phyloP scores from a whole-genome alignment of 2,797 vertebrate species.

The Halcyon chelicuti region DNA sequence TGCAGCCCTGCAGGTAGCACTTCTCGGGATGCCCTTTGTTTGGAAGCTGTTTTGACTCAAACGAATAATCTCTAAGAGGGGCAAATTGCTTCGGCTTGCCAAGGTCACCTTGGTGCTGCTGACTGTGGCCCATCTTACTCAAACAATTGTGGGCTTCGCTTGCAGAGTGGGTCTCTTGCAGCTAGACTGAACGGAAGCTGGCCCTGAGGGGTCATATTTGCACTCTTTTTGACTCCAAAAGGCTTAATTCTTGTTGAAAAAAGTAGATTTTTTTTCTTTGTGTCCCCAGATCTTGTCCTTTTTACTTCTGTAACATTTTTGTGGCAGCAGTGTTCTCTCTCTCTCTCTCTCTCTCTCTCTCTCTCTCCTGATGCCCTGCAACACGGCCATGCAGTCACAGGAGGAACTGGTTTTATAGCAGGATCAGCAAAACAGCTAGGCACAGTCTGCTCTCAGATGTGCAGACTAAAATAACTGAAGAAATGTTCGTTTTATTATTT shows the following conservation, averaged over 20 bases:
- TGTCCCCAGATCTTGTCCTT: background rate
- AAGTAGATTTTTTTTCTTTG: background rate
- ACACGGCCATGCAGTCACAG: background rate
- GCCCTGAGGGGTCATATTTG: background rate
- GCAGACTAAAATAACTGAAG: slow-evolving; percentile 27
- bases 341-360: too few species aligned
- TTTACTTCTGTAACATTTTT: background rate
- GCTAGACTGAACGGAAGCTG: background rate
- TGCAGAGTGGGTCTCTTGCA: background rate
- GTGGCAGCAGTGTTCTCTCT: slow-evolving; percentile 15
- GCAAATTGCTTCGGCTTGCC: background rate
- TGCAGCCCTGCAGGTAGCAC: background rate
- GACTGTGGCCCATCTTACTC: background rate
- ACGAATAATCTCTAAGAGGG: background rate
- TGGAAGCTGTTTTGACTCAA: background rate
- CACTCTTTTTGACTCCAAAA: background rate
- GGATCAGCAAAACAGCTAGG: slow-evolving; percentile 49
- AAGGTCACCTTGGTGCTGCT: slow-evolving; percentile 22
- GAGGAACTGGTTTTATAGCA: slow-evolving; percentile 45
- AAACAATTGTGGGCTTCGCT: background rate
- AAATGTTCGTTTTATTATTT: slow-evolving; percentile 40
- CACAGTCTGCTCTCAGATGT: slow-evolving; percentile 16
- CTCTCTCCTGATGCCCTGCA: slow-evolving; percentile 6
- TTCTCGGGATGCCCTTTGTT: background rate
- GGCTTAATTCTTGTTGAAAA: background rate